These are phyloP conservation scores for Salmo trutta DNA, from an alignment of 2,797 vertebrate species.

Conservation along the genomic window DNA sequence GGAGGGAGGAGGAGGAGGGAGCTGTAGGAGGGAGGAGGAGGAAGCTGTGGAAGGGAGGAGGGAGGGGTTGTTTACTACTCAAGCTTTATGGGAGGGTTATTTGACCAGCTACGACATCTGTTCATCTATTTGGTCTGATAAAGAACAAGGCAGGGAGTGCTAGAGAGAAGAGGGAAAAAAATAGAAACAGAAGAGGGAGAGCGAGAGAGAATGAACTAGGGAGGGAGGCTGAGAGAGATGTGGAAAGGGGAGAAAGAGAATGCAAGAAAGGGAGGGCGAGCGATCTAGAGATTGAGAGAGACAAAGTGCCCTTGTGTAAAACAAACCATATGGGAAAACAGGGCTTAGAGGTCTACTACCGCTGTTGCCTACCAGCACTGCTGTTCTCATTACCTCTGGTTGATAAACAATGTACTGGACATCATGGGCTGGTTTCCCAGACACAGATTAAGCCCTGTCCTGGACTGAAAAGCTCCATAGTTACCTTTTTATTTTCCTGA, in stretches of 20 bases:
- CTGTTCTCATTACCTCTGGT: conserved; percentile 26
- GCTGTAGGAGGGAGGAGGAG: no score
- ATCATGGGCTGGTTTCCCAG: background rate
- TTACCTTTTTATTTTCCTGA: no score
- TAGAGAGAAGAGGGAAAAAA: background rate
- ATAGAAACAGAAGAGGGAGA: conserved; percentile 6
- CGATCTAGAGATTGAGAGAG: conserved; percentile 55
- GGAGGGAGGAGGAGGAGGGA: no score
- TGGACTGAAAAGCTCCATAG: no score
- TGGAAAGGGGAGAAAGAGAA: conserved; percentile 14
- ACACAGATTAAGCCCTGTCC: background rate
- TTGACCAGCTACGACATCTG: conserved; percentile 63
- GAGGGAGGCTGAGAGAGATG: background rate
- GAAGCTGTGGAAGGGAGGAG: no score
- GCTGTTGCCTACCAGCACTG: conserved; percentile 32
- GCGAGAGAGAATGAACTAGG: background rate
- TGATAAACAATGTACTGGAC: background rate
- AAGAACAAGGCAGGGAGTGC: background rate
- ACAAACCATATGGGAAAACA: conserved; percentile 53
- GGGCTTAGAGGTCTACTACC: conserved; percentile 51
- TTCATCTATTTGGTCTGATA: conserved; percentile 41
- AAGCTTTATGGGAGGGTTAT: conserved; percentile 52
- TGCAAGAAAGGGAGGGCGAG: conserved; percentile 44
- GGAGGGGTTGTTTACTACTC: conserved; percentile 64
- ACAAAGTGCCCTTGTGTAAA: conserved; percentile 42